Conservation (phyloP, 2,797 vertebrate genomes). For the Enteromius anoplus region DNA sequence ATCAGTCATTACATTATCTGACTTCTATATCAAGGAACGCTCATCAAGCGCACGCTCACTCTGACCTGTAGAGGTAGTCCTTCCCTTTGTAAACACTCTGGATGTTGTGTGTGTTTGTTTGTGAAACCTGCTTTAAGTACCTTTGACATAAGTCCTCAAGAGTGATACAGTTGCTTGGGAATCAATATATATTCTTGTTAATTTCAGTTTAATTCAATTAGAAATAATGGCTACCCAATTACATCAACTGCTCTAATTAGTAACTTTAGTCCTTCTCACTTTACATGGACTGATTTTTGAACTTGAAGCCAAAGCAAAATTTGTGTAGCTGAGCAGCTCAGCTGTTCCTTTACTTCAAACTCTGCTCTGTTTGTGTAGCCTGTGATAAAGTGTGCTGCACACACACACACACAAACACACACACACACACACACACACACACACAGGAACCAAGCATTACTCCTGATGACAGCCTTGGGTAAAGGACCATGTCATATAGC, state of each 20-base stretch:
- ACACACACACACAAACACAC: neutral
- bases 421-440: neutral
- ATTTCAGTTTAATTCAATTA: neutral
- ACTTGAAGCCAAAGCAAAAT: constrained; percentile 34
- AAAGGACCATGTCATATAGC: constrained; percentile 56
- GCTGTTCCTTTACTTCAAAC: constrained; percentile 33
- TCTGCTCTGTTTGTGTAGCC: constrained; percentile 26
- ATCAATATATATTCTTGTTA: neutral
- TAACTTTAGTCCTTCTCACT: neutral
- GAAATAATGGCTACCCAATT: neutral
- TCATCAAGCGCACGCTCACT: neutral
- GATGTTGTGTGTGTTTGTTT: neutral
- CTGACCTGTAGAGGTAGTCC: constrained; percentile 23
- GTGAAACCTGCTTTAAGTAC: neutral
- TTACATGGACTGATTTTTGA: constrained; percentile 10
- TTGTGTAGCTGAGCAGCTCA: constrained; percentile 17
- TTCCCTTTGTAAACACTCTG: neutral
- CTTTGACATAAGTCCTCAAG: neutral
- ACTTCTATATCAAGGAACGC: neutral
- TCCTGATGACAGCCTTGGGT: constrained; percentile 46
- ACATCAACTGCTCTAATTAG: neutral
- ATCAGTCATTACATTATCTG: constrained; percentile 11
- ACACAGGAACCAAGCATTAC: constrained; percentile 34
- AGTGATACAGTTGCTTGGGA: neutral
- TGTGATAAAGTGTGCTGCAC: constrained; percentile 15